Percentiles rank a stretch among this genome's conserved stretches.
Evolutionary conservation across 2,888 invertebrate genomes (phyloP).

Genomic region (Sussaba pulchella): DNA sequence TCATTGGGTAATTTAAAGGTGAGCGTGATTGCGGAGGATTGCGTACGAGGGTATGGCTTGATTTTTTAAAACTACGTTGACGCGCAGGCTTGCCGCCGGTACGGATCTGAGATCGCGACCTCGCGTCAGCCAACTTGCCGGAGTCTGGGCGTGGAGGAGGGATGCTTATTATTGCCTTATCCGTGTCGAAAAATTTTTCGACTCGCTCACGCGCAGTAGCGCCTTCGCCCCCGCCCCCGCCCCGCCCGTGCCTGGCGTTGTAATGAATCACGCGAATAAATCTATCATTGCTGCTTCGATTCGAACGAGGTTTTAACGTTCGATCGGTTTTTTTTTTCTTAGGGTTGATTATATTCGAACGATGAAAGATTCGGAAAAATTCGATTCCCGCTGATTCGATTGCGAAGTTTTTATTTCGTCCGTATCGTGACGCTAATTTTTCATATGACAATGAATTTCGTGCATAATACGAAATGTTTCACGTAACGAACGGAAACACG

Average conservation of each 20-base stretch:
- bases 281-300: not conserved
- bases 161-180: too few relatives aligned
- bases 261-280: not conserved
- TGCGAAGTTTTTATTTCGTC: too few relatives aligned
- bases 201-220: conserved; percentile 28
- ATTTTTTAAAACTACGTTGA: not conserved
- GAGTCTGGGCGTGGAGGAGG: not conserved
- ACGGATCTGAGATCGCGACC: conserved; percentile 11
- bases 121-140: not conserved
- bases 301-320: not conserved
- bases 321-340: conserved; percentile 3
- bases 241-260: too few relatives aligned
- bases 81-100: not conserved
- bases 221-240: not conserved
- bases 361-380: too few relatives aligned
- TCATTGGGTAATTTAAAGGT: not conserved
- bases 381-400: too few relatives aligned
- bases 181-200: conserved; percentile 8
- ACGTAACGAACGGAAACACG: too few relatives aligned
- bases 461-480: too few relatives aligned
- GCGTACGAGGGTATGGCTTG: not conserved
- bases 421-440: too few relatives aligned
- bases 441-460: too few relatives aligned
- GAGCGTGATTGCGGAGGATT: not conserved
- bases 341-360: not conserved